Percentiles rank a stretch among this genome's conserved stretches.
phyloP scores from a whole-genome alignment of 2,113 vertebrate genomes.

The Zosterops japonicus region DNA sequence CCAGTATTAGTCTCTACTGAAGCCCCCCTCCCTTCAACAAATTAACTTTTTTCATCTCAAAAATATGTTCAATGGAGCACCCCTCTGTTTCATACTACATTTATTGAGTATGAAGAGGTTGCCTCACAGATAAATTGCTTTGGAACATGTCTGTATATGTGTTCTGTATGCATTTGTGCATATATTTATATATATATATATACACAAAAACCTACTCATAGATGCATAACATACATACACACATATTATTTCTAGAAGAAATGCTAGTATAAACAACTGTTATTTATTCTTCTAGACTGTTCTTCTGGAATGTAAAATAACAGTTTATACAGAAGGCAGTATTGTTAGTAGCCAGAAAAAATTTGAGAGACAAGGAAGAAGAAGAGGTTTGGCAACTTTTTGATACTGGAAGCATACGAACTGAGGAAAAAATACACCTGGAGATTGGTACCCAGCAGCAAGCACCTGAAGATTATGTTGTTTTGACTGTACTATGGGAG shows the following conservation, averaged over 20 bases:
- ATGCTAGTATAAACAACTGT: neutral
- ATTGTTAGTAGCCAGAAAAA: neutral
- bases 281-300: neutral
- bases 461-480: neutral
- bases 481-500: neutral
- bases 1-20: neutral
- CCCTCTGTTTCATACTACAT: neutral
- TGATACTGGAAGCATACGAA: neutral
- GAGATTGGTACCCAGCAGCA: neutral
- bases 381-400: neutral
- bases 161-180: neutral
- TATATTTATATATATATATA: no score
- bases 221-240: fast-evolving
- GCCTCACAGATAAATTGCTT: neutral
- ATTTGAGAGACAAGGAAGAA: neutral
- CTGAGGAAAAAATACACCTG: neutral
- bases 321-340: neutral
- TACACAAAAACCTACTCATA: fast-evolving
- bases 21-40: fast-evolving
- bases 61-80: neutral
- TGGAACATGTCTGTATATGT: fast-evolving
- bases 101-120: neutral
- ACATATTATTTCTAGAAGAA: neutral
- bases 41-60: neutral
- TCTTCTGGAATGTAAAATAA: neutral